Base-by-base conservation (phyloP, 2,797 vertebrate species). In the Melanotaenia boesemani region DNA sequence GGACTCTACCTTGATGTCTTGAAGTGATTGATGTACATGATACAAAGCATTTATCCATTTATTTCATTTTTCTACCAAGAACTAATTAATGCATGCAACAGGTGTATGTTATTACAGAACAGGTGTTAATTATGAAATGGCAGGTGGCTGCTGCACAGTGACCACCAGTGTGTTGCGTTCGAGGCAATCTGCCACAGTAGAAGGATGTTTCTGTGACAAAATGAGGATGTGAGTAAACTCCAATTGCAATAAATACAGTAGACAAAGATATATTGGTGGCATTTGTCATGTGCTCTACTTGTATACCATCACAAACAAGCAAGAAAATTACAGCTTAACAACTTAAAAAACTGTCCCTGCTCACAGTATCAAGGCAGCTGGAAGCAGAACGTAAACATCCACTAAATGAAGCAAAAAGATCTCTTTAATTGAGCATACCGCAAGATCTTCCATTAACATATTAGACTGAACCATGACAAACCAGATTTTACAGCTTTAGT, bases 81-180 rank as follows among this genome's bases (percentile, higher is more conserved):
- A 81, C 78, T 75, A 83, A 88, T 80, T 77, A 77, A 71, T 57
- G 74, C 63, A 22, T 46, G 50, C 57, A 22, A 76, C 89, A 89
- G 84, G 83, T 87, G 88, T 76, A 69, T 52, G 78, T 83, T 79
- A 72, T 80, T 64, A 30, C 78, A 55, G 77, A 82, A 81, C 89
- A 89, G 88, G 83, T 89, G 85, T 79, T 86, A 78, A 87, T 85
- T 79, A 85, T 48, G 16, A 67, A 79, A 68, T 56, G 59, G 81
- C 83, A 89, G 88, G 87, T 89, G 84, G 82, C 84, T 72, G 87
- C 41, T 36, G 65, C 80, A 76, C 57, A 1, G 63, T 63, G 79
- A 70, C 66, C 36, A 76, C 72, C 86, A 74, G 70, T 67, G 69
- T 83, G 77, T 55, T 58, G 72, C 13, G 39, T 77, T 32, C 48